These are phyloP conservation scores for Neomorphus geoffroyi DNA, from an alignment of 2,797 vertebrate genomes.

Conservation along the genomic window DNA sequence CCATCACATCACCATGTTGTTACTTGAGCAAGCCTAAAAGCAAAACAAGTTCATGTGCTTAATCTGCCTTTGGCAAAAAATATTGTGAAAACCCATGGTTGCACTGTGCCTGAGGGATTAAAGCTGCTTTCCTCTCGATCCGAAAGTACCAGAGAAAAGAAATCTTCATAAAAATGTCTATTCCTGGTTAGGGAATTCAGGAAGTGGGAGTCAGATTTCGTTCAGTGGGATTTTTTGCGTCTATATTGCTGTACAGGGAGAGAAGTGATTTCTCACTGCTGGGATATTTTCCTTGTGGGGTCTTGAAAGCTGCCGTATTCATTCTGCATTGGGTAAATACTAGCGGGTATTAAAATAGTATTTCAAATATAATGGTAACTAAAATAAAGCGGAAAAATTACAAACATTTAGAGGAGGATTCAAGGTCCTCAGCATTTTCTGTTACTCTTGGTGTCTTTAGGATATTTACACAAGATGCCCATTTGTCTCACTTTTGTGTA, in stretches of 20 bases:
- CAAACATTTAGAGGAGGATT: not conserved
- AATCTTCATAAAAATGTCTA: not conserved
- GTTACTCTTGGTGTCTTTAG: not conserved
- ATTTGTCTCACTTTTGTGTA: not conserved
- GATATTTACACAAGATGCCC: not conserved
- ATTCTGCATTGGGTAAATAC: not conserved
- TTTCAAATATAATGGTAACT: not conserved
- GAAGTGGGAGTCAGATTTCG: not conserved
- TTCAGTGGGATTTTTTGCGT: not conserved
- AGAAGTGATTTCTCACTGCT: not conserved
- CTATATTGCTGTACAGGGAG: not conserved
- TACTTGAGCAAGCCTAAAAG: not conserved
- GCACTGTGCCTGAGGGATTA: not conserved
- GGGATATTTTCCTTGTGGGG: not conserved
- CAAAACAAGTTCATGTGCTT: not conserved
- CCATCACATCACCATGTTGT: rapidly evolving
- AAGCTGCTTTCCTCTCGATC: not conserved
- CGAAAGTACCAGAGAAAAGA: not conserved
- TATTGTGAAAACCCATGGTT: not conserved
- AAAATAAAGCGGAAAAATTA: not conserved
- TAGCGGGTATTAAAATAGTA: not conserved
- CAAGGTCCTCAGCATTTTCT: not conserved
- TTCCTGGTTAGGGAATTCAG: not conserved
- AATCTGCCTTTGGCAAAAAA: not conserved
- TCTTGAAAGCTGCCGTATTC: not conserved